phyloP scores from a whole-genome alignment of 1,140 invertebrate genomes.

The Apocrypta bakeri region DNA sequence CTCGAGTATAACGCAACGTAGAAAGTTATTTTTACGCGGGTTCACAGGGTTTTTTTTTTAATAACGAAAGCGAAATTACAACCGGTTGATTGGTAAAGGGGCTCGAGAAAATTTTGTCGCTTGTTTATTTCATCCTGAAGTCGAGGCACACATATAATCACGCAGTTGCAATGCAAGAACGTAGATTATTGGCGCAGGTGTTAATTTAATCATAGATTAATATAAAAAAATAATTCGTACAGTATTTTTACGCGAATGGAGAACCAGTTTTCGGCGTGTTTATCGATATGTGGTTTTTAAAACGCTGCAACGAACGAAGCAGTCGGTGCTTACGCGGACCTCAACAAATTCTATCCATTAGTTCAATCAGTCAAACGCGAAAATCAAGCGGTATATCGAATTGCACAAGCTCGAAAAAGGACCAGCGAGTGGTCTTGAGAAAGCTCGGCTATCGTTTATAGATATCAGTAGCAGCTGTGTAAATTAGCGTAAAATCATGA shows the following conservation, averaged over 20 bases:
- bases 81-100: constrained; percentile 7
- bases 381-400: neutral
- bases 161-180: too few species aligned
- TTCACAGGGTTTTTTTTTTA: too few species aligned
- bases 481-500: constrained; percentile 38
- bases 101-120: neutral
- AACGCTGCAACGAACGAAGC: neutral
- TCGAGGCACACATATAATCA: too few species aligned
- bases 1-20: neutral
- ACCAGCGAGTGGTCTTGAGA: neutral
- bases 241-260: too few species aligned
- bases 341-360: neutral
- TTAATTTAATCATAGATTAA: neutral
- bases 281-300: neutral
- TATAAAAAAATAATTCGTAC: too few species aligned
- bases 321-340: neutral
- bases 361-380: neutral
- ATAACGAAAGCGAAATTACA: constrained; percentile 43
- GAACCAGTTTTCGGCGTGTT: neutral
- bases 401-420: neutral
- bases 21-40: constrained; percentile 46
- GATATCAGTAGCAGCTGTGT: neutral
- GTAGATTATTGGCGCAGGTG: too few species aligned
- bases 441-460: neutral
- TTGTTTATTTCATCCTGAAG: too few species aligned